phyloP scores from a whole-genome alignment of 2,888 invertebrate species.

The Athripsodes cinereus region DNA sequence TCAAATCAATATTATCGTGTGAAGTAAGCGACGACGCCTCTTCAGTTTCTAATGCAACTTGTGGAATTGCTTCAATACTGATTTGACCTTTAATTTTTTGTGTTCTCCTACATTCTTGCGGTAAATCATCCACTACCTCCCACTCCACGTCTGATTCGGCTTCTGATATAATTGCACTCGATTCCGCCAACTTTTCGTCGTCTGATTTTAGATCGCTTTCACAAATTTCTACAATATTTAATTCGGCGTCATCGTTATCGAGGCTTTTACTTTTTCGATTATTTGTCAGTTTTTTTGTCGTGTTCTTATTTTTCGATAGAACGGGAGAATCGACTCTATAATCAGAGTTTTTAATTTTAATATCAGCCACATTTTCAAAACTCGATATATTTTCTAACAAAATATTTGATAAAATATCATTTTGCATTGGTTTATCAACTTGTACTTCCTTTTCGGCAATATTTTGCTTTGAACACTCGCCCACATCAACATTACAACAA shows the following conservation, averaged over 20 bases:
- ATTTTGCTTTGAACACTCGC: not conserved
- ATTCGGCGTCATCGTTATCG: conserved; percentile 41
- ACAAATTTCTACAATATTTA: conserved; percentile 43
- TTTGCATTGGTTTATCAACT: not conserved
- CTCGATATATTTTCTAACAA: conserved; percentile 15
- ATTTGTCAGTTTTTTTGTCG: conserved; percentile 35
- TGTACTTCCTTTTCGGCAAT: not conserved
- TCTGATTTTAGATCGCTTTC: conserved; percentile 33
- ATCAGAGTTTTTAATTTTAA: conserved; percentile 35
- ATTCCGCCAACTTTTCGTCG: conserved; percentile 39
- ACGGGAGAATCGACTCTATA: conserved; percentile 47
- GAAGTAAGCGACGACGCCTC: conserved; percentile 39
- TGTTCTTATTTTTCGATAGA: conserved; percentile 20
- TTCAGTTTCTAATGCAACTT: conserved; percentile 6
- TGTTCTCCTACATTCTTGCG: conserved; percentile 29
- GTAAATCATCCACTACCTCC: conserved; percentile 47
- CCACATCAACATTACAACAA: not conserved
- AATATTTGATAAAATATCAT: not conserved
- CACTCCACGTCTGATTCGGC: conserved; percentile 58
- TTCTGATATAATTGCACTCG: conserved; percentile 55
- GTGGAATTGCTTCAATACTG: conserved; percentile 8
- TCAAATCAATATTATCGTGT: conserved; percentile 51
- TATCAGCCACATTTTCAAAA: conserved; percentile 19
- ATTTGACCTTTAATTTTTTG: conserved; percentile 14
- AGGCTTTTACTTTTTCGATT: conserved; percentile 45